Evolutionary conservation across 2,888 invertebrate species (phyloP), one percentile per base, ranked within the genome.

Genomic region (Diarsia dahlii): DNA sequence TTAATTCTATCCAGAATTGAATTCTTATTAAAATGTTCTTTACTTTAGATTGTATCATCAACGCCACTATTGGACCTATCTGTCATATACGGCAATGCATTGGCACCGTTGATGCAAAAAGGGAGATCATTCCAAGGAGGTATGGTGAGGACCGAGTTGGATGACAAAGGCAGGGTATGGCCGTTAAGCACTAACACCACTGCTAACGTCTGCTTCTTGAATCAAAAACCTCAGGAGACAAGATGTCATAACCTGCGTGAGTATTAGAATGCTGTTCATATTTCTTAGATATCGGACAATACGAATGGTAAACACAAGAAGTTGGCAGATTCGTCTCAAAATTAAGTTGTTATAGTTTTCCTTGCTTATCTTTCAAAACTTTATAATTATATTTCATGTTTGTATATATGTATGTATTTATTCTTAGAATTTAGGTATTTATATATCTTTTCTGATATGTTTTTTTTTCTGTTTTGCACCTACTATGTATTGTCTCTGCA

Each of bases 91-190:
- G 92, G 92, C 5, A 87, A 80, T 34, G 66, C 66, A 1, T 48
- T 79, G 9, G 71, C 84, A n/a, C 5, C 20, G 1, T 72, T 90
- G 10, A 48, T 81, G 3, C 70, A 85, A 67, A 91, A 71, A 76
- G 88, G 84, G 0, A 89, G 91, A 67, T 63, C 80, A 12, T 90
- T 89, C n/a, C 56, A 89, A 86, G 87, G 88, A 0, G 93, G 93
- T 23, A 70, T 91, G 20, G 80, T 93, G 12, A 93, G 92, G 70
- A 87, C 80, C 39, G 93, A 93, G 68, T 52, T 87, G 0, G 91
- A 88, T 13, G 68, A 85, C 39, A 85, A 91, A 50, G 93, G 92
- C 9, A 90, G 89, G n/a, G 85, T 92, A 46, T 94, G 93, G 92
- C 94, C 94, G 0, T 92, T 91, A 0, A 90, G 88, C 48, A 71